Percentiles rank a stretch among this genome's conserved stretches.
These are phyloP conservation scores for Clanis bilineata DNA, from an alignment of 2,888 invertebrate genomes.

Conservation along the genomic window DNA sequence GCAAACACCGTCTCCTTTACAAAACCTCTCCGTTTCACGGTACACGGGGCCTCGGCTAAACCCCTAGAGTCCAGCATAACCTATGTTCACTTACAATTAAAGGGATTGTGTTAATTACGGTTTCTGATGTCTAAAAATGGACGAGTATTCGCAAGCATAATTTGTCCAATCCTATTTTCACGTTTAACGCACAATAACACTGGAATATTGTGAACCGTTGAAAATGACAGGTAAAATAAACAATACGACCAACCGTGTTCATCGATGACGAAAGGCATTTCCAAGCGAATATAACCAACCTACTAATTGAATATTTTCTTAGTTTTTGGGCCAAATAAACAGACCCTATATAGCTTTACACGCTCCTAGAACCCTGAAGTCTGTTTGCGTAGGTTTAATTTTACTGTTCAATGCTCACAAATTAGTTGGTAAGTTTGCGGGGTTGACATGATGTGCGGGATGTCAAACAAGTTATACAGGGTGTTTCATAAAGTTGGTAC, in stretches of 20 bases:
- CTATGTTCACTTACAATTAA: no score
- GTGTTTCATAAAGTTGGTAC: no score
- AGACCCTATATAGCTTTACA: not conserved
- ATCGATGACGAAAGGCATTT: not conserved
- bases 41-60: no score
- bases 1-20: no score
- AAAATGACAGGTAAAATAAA: not conserved
- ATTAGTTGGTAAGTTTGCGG: conserved; percentile 1
- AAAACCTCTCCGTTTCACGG: no score
- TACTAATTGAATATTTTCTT: not conserved
- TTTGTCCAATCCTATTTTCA: not conserved
- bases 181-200: not conserved
- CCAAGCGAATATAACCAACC: not conserved
- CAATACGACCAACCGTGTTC: not conserved
- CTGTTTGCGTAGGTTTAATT: not conserved
- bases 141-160: not conserved
- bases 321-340: not conserved
- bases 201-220: not conserved
- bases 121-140: no score
- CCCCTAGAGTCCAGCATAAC: no score
- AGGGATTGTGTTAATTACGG: no score
- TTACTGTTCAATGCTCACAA: not conserved
- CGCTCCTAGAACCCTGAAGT: not conserved
- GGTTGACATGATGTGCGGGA: not conserved
- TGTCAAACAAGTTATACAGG: no score